phyloP scores from a whole-genome alignment of 1,140 invertebrate genomes.

The Lepidurus arcticus region DNA sequence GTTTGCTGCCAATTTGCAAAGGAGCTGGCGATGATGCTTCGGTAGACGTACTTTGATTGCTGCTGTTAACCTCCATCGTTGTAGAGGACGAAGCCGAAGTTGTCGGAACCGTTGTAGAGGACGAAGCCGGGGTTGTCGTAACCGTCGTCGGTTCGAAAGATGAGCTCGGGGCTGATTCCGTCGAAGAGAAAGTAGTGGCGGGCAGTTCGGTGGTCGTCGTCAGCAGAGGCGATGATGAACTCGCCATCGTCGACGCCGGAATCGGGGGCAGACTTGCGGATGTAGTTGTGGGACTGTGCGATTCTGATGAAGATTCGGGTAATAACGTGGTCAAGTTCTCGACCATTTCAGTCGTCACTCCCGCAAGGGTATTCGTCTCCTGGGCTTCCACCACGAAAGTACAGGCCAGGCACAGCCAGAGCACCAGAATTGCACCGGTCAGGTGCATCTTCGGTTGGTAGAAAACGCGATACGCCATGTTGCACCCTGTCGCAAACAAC shows the following conservation, averaged over 20 bases:
- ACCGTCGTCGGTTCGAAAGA: neutral
- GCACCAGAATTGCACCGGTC: conserved; percentile 7
- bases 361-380: neutral
- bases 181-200: neutral
- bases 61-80: neutral
- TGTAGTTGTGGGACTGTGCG: neutral
- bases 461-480: neutral
- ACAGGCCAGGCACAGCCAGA: conserved; percentile 9
- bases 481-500: neutral
- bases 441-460: neutral
- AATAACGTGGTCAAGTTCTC: neutral
- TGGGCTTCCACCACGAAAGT: neutral
- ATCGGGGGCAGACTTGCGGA: neutral
- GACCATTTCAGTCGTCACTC: neutral
- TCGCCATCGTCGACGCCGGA: neutral
- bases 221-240: neutral
- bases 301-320: neutral
- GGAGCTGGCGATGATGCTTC: neutral
- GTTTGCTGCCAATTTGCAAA: neutral
- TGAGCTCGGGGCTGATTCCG: neutral
- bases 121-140: neutral
- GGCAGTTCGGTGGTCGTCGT: neutral
- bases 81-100: neutral
- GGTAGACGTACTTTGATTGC: neutral
- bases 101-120: neutral